Percentiles rank a stretch among this genome's conserved stretches.
These are phyloP conservation scores for Balaenoptera acutorostrata DNA, from an alignment of 2,113 vertebrate genomes.

Conservation along the genomic window DNA sequence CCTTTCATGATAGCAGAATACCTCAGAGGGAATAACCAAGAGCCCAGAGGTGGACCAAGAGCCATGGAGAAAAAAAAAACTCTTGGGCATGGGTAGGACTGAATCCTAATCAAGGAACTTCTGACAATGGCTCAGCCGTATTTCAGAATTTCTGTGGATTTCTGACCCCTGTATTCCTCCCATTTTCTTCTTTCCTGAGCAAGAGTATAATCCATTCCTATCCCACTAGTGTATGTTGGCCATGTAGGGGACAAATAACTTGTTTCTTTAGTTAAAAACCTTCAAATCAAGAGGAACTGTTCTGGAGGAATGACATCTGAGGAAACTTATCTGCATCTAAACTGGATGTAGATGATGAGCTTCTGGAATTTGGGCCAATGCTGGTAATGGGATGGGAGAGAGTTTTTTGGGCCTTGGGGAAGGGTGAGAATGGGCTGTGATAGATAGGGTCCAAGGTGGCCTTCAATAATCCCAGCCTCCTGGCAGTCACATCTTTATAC, in stretches of 20 bases:
- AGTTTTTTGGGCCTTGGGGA: background rate
- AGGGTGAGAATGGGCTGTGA: background rate
- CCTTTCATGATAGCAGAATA: background rate
- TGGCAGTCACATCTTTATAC: background rate
- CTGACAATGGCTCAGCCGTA: background rate
- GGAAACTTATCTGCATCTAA: background rate
- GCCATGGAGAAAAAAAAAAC: background rate
- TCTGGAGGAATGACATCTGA: background rate
- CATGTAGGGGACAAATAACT: background rate
- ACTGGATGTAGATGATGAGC: background rate
- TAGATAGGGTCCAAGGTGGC: too few relatives aligned
- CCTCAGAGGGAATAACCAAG: background rate
- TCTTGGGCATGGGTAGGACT: background rate
- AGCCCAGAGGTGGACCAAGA: background rate
- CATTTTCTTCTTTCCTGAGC: background rate
- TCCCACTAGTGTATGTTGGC: background rate
- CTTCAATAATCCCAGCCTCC: background rate
- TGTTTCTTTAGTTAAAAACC: background rate
- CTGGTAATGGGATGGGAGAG: background rate
- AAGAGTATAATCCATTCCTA: background rate
- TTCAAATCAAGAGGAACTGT: background rate
- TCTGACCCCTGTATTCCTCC: background rate
- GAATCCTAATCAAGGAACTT: background rate
- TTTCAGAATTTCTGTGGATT: background rate
- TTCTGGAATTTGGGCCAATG: background rate